phyloP scores from a whole-genome alignment of 2,888 invertebrate genomes.

The Drosophila mayaguana region DNA sequence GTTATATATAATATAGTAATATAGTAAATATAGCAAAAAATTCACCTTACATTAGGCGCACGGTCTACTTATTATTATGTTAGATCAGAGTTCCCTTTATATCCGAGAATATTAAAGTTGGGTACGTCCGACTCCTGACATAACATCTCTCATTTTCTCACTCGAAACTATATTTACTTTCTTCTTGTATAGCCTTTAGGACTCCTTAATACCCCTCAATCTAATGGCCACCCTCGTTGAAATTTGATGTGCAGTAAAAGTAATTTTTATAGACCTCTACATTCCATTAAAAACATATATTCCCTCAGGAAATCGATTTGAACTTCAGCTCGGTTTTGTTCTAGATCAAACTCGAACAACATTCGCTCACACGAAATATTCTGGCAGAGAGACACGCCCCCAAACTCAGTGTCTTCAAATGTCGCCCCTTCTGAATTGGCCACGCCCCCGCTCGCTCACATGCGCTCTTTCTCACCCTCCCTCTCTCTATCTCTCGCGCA shows the following conservation, averaged over 20 bases:
- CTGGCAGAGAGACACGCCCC: slow-evolving; percentile 15
- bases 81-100: no score
- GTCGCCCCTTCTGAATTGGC: slow-evolving; percentile 3
- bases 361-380: background rate
- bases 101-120: background rate
- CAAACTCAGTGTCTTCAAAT: slow-evolving; percentile 13
- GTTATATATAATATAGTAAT: no score
- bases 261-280: background rate
- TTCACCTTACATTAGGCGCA: no score
- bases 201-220: background rate
- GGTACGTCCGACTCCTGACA: background rate
- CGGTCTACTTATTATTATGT: no score
- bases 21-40: no score
- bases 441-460: slow-evolving; percentile 4
- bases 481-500: background rate
- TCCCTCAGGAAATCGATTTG: background rate
- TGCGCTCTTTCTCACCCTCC: background rate
- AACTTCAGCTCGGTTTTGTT: background rate
- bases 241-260: background rate
- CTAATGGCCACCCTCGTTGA: background rate
- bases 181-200: no score
- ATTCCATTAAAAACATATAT: background rate
- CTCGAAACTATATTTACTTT: background rate
- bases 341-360: background rate
- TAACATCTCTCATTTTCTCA: background rate